Base-by-base conservation (phyloP, 2,113 vertebrate species). In the Paramisgurnus dabryanus region DNA sequence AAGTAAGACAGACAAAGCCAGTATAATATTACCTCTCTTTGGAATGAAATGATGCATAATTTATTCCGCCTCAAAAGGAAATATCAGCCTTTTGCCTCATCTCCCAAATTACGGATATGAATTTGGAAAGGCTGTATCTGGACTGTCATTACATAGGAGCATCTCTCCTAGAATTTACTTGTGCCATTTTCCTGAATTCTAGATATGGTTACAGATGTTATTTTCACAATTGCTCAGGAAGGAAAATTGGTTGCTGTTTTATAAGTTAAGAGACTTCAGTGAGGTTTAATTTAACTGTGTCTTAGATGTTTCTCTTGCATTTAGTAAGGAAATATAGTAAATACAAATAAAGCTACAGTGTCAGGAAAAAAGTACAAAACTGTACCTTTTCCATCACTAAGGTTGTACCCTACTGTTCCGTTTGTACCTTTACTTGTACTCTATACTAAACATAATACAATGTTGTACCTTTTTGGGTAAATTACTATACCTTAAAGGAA, bases 11-110 rank as follows among this genome's bases (percentile, higher is more conserved):
- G 34, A 60, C 40, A 68, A 64, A 77, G 75, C 61, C 75, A 66
- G 75, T 77, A 77, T 77, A 77, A 77, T 77, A 69, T 75, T 69
- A 69, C 66, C 40, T 53, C 55, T 81, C 50, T 74, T 80, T 67
- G 40, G 64, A 66, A 67, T 67, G 70, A 80, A 58, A 80, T 47
- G 70, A 67, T 74, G 79, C 69, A 80, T 66, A 76, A 67, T 81
- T 81, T 81, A 55, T 67, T 75, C 72, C 47, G 39, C 41, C 71
- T 75, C 63, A 76, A 47, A 60, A 74, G 50, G 65, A 81, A 69
- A 60, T 66, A 65, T 74, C 53, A 57, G 43, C 43, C 64, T 61
- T 69, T 67, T 67, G 73, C 53, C 74, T 58, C 66, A 5, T 57
- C 60, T 67, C 71, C 39, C 75, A 73, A 61, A 67, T 68, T 81